Evolutionary conservation across 2,113 vertebrate genomes (phyloP), one percentile per base, ranked within the genome.

Genomic region (Vimba vimba): DNA sequence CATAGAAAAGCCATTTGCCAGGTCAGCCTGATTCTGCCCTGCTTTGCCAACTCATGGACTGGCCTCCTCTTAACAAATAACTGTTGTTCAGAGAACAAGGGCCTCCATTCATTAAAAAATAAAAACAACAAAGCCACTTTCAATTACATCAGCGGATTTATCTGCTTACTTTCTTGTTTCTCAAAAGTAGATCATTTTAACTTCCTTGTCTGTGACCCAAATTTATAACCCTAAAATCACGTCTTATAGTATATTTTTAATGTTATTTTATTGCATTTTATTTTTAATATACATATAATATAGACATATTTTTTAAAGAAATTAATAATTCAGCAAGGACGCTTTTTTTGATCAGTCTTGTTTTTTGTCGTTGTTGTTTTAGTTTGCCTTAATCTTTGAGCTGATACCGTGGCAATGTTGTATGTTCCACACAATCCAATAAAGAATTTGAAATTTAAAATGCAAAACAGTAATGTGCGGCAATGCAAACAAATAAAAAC

Each of bases 41-140:
- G 55, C 23, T 79, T 79, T 15, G 27, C 79, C 36, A 66, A 11
- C 30, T 23, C 78, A 39, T 43, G 36, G 78, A 27, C n/a, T 30
- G 60, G 27, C 52, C 55, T 76, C 33, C 10, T 47, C 52, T 60
- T 15, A 60, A 43, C 77, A 39, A 79, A 87, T 69, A 45, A 47
- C 45, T 45, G 39, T 23, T 57, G 30, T 33, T 74, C 15, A 39
- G 21, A n/a, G 59, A 45, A 82, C 85, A 75, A 88, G 55, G 55
- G 47, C 27, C 27, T 69, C 62, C 59, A 85, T 83, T 88, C 87
- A 88, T 86, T 64, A 85, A 87, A 80, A 82, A 71, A 68, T 77
- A 84, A 39, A 78, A 82, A 62, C 64, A 59, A 78, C 50, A 86
- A 55, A 77, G 68, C 52, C 9, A 69, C 52, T 78, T 79, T 62